Evolutionary conservation across 2,797 vertebrate species (phyloP).

Genomic region (Phoebastria nigripes): DNA sequence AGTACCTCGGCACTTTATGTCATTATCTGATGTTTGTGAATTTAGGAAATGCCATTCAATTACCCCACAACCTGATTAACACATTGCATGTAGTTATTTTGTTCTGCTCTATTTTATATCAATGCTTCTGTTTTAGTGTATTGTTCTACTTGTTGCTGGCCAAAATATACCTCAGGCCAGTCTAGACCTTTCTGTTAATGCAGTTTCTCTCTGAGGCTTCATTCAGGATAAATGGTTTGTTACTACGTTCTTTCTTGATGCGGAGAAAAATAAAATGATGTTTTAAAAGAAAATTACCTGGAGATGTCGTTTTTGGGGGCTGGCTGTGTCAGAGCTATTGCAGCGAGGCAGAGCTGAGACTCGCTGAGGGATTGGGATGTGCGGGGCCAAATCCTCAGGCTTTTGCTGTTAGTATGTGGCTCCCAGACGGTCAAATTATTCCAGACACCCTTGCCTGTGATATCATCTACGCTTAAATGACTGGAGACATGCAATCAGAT

Average conservation of each 20-base stretch:
- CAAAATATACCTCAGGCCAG: slow-evolving; percentile 15
- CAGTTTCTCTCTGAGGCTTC: neutral
- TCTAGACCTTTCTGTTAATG: slow-evolving; percentile 27
- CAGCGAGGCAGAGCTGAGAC: neutral
- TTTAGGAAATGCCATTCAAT: slow-evolving; percentile 42
- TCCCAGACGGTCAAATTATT: slow-evolving; percentile 19
- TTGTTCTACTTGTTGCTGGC: slow-evolving; percentile 19
- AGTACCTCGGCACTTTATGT: neutral
- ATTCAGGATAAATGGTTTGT: neutral
- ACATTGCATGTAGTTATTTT: neutral
- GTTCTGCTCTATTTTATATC: neutral
- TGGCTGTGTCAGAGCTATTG: neutral
- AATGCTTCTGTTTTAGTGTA: neutral
- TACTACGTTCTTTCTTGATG: neutral
- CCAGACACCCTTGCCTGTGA: slow-evolving; percentile 16
- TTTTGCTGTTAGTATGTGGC: neutral
- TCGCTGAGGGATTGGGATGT: neutral
- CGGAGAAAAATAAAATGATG: neutral
- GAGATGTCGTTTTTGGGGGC: neutral
- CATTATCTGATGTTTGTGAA: slow-evolving; percentile 25
- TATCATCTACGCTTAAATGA: slow-evolving; percentile 18
- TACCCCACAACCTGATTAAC: slow-evolving; percentile 23
- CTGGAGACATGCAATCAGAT: slow-evolving; percentile 36
- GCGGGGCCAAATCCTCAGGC: neutral
- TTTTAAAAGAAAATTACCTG: slow-evolving; percentile 1